Percentiles rank a stretch among this genome's conserved stretches.
Conservation (phyloP, 1,140 invertebrate species). For the Papilio dardanus region DNA sequence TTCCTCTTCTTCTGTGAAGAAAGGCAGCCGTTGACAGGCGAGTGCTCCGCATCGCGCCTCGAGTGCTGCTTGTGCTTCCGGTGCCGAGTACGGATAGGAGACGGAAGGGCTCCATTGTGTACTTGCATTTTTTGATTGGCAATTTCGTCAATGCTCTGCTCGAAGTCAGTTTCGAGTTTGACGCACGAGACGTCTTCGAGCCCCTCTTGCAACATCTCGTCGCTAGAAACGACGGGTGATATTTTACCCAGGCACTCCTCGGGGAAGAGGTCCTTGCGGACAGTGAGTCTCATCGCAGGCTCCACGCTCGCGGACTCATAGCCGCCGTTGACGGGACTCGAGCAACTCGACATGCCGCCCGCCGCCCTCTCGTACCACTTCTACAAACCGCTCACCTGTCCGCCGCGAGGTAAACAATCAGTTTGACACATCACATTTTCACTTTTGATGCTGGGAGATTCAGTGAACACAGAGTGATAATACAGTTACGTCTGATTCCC, state of each 20-base stretch:
- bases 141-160: conserved; percentile 80
- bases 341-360: conserved; percentile 77
- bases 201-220: conserved; percentile 52
- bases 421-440: conserved; percentile 83
- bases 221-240: conserved; percentile 53
- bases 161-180: conserved; percentile 80
- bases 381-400: conserved; percentile 80
- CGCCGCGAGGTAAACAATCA: conserved; percentile 82
- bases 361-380: conserved; percentile 76
- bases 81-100: conserved; percentile 62
- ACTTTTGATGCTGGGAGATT: conserved; percentile 76
- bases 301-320: conserved; percentile 65
- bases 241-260: conserved; percentile 61
- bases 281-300: conserved; percentile 71
- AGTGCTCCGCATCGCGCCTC: conserved; percentile 61
- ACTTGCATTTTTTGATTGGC: conserved; percentile 66
- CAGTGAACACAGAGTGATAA: conserved; percentile 66
- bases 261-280: conserved; percentile 78
- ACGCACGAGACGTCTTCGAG: conserved; percentile 66
- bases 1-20: conserved; percentile 70
- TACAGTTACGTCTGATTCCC: conserved; percentile 67
- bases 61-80: conserved; percentile 74
- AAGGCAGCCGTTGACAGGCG: conserved; percentile 69
- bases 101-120: conserved; percentile 60
- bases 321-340: conserved; percentile 76